phyloP scores from a whole-genome alignment of 2,113 vertebrate genomes.

The Esox niger region DNA sequence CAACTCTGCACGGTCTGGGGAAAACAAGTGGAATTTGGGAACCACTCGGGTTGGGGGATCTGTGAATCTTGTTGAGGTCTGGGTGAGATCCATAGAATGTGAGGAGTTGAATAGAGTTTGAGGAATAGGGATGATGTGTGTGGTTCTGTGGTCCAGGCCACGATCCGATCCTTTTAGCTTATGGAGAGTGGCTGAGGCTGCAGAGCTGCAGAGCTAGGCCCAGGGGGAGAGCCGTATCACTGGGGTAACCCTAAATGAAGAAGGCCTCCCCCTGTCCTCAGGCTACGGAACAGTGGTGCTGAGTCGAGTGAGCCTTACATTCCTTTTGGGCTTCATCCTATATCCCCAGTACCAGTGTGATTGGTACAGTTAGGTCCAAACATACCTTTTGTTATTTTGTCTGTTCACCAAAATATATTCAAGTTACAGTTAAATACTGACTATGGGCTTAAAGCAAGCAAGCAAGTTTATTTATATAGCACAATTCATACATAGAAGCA shows the following conservation, averaged over 20 bases:
- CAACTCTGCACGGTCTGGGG: not conserved
- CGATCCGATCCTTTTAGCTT: not conserved
- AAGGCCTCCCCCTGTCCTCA: not conserved
- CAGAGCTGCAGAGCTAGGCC: not conserved
- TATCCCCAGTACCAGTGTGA: too few relatives aligned
- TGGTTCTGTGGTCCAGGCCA: not conserved
- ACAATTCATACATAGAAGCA: too few relatives aligned
- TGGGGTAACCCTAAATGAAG: not conserved
- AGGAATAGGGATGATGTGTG: too few relatives aligned
- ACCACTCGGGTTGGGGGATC: not conserved
- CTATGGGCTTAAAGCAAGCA: too few relatives aligned
- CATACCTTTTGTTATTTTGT: too few relatives aligned
- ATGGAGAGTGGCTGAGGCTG: conserved; percentile 1
- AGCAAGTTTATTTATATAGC: too few relatives aligned
- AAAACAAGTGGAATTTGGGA: conserved; percentile 9
- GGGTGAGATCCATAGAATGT: not conserved
- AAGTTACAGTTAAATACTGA: too few relatives aligned
- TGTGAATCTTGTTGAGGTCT: not conserved
- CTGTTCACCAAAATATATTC: too few relatives aligned
- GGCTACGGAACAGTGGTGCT: not conserved
- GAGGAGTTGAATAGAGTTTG: too few relatives aligned
- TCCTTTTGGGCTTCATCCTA: too few relatives aligned
- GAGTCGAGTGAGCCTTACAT: too few relatives aligned
- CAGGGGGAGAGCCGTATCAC: not conserved
- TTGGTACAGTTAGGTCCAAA: too few relatives aligned